Evolutionary conservation across 2,797 vertebrate species (phyloP), one percentile per base, ranked within the genome.

Genomic region (Cirrhinus mrigala): DNA sequence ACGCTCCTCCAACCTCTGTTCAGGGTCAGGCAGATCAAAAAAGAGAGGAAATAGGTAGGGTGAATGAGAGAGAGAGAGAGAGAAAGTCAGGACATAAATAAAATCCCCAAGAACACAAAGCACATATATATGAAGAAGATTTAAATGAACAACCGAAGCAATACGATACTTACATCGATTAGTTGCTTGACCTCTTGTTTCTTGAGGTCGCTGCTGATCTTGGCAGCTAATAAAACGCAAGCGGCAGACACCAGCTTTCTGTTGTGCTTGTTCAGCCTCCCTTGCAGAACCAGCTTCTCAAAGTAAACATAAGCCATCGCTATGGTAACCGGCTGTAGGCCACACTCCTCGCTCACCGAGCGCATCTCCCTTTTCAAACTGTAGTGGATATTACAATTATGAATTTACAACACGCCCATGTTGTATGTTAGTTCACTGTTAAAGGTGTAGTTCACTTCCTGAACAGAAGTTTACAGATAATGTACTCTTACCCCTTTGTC

Each of bases 221-320:
- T 99, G 89, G 98, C 98, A 6, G 98, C 98, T 1, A 99, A 95
- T 86, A 99, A 95, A 79, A 99, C 97, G 0, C 98, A 99, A 2
- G 97, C 96, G 0, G 97, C 97, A 0, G 97, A 96, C 7, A 98
- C 98, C 91, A 99, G 95, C 93, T 99, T 99, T 92, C 98, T 96
- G 97, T 99, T 99, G 93, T 98, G 97, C 92, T 99, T 99, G 95
- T 98, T 98, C 90, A 99, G 96, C 46, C 96, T 97, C 2, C 97
- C 98, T 94, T 98, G 97, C 76, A 99, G 96, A 89, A 98, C 97
- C 22, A 99, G 96, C 95, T 99, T 99, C 95, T 99, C 98, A 54
- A 99, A 99, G 96, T 99, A 99, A 88, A 99, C 98, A 20, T 97
- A 99, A 46, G 97, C 96, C 98, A 99, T 98, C 1, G 95, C 97